Conservation (phyloP, 1,140 invertebrate species). For the Melanaphis sacchari region DNA sequence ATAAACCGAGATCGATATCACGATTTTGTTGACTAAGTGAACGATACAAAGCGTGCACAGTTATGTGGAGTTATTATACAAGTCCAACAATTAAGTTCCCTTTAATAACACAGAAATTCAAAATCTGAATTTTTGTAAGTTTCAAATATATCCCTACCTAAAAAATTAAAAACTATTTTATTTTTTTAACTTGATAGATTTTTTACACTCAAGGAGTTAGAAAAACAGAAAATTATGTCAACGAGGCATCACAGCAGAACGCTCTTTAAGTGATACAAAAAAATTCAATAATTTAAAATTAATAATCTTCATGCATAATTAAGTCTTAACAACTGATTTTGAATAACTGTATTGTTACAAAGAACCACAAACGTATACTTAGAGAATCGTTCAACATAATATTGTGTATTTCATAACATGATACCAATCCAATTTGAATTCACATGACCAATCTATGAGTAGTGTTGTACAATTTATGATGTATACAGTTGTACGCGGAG, state of each 20-base stretch:
- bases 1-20: neutral
- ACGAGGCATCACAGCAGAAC: no score
- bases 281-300: neutral
- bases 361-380: no score
- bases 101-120: neutral
- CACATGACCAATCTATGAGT: no score
- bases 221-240: no score
- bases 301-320: neutral
- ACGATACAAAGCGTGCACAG: neutral
- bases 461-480: no score
- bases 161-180: accelerated
- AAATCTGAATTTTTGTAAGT: neutral
- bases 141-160: neutral
- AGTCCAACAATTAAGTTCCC: no score
- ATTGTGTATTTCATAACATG: no score
- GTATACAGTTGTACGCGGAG: no score
- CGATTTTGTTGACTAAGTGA: neutral
- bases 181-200: neutral
- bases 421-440: no score
- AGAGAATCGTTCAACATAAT: no score
- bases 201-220: no score
- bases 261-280: neutral
- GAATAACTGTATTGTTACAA: neutral
- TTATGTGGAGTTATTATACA: neutral
- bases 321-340: neutral